Percentiles rank a stretch among this genome's conserved stretches.
Evolutionary conservation across 2,113 vertebrate species (phyloP).

Genomic region (Spheniscus mendiculus): DNA sequence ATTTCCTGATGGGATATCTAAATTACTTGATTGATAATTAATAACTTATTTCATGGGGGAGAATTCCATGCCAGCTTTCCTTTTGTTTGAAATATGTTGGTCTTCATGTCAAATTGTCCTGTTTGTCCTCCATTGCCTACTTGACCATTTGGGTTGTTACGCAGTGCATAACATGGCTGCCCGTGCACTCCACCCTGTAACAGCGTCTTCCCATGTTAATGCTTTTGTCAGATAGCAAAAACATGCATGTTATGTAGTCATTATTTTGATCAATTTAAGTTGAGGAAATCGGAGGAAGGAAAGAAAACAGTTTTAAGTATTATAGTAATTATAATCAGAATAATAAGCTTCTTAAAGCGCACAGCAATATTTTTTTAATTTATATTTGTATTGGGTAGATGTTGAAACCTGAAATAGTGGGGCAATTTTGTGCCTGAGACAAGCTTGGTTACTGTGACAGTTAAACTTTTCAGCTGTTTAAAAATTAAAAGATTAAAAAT

Average conservation of each 20-base stretch:
- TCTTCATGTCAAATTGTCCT: not conserved
- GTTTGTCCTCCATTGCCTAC: not conserved
- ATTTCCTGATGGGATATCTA: not conserved
- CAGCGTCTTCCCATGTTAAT: not conserved
- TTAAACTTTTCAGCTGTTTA: not conserved
- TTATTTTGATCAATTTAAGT: not conserved
- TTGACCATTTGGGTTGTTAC: not conserved
- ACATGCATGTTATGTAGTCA: not conserved
- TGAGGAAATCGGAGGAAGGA: not conserved
- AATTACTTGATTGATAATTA: not conserved
- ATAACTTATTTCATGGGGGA: not conserved
- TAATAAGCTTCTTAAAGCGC: not conserved
- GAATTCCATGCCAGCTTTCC: not conserved
- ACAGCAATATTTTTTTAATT: not conserved
- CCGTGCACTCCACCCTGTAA: fast-evolving
- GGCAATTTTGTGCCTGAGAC: not conserved
- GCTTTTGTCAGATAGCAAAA: not conserved
- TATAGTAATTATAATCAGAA: not conserved
- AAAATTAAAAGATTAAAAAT: not conserved
- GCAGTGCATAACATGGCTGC: not conserved
- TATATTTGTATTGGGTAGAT: not conserved
- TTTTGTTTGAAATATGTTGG: not conserved
- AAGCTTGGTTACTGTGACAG: not conserved
- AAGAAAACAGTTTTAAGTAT: not conserved
- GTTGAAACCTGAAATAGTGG: not conserved